Base-by-base conservation (phyloP, 2,113 vertebrate genomes). In the Alligator sinensis region DNA sequence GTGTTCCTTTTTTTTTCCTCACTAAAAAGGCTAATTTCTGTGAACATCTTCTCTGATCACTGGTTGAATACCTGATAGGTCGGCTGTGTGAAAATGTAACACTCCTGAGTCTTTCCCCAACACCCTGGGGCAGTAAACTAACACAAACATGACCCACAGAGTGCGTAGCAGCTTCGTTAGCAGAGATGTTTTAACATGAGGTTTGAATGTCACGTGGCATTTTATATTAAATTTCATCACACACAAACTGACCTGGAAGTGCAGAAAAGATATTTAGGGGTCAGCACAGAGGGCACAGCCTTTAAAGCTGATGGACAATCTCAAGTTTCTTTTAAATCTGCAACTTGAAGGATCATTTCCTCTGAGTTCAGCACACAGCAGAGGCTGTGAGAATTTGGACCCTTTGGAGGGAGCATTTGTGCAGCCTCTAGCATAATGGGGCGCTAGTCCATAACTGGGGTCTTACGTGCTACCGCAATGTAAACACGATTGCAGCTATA, bases 111-210 rank as follows among this genome's bases (percentile, higher is more conserved):
- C 92, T 89, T 96, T 94, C 84, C 58, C 87, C 92, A 95, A 92
- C 88, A 96, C 90, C 87, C 93, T 80, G 70, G 90, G 91, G 92
- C 91, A 96, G 92, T 96, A 97, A 97, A 97, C 97, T 95, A 95
- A 96, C 89, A 94, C 95, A 97, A 95, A 97, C 97, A 86, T 90
- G 95, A 96, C 92, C 95, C 90, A 95, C 89, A 88, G 93, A 97
- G 90, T 96, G 96, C 97, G 97, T 91, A 94, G 96, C 93, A 96
- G 90, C 74, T 96, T 95, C 90, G 97, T 96, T 97, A 94, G 97
- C 96, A 96, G 90, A 94, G 95, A 79, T 92, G 62, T 14, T 92
- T 91, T 97, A 91, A 96, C 94, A 96, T 94, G 89, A 96, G 92
- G 94, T 94, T 97, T 97, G 96, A 93, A 95, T 98, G 97, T 97